Percentiles rank a stretch among this genome's conserved stretches.
Conservation (phyloP, 2,888 invertebrate species). For the Fissipunctia ypsillon region DNA sequence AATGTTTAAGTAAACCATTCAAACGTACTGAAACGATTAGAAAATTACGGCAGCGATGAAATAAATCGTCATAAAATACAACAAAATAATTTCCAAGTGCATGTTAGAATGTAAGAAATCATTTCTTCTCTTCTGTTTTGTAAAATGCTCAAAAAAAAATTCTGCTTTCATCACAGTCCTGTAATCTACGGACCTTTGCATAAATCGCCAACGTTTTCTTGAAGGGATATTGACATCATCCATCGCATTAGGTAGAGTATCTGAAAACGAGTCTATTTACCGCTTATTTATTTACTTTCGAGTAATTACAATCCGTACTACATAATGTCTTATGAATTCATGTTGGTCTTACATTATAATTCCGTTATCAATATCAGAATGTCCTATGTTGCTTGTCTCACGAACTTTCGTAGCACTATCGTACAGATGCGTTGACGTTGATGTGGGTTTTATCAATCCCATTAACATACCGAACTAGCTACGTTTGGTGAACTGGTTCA, state of each 20-base stretch:
- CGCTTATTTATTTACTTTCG: too few relatives aligned
- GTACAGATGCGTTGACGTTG: slow-evolving; percentile 57
- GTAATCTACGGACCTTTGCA: too few relatives aligned
- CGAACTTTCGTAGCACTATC: slow-evolving; percentile 54
- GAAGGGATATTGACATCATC: too few relatives aligned
- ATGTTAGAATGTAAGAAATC: not conserved
- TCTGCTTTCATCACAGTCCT: not conserved
- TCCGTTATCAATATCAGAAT: not conserved
- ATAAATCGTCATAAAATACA: not conserved
- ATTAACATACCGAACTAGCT: slow-evolving; percentile 66
- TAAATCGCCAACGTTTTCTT: too few relatives aligned
- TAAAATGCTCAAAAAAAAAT: too few relatives aligned
- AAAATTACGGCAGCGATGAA: not conserved
- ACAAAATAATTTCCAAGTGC: not conserved
- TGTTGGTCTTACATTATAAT: not conserved
- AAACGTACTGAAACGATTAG: not conserved
- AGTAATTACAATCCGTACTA: too few relatives aligned
- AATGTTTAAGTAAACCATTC: not conserved
- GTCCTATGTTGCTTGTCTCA: not conserved
- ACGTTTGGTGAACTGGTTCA: slow-evolving; percentile 67
- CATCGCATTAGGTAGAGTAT: too few relatives aligned
- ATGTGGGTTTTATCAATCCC: slow-evolving; percentile 67
- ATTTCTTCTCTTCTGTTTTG: not conserved
- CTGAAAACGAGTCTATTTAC: too few relatives aligned
- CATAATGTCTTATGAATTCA: too few relatives aligned